Evolutionary conservation across 2,113 vertebrate genomes (phyloP), one percentile per base, ranked within the genome.

Genomic region (Pollachius pollachius): DNA sequence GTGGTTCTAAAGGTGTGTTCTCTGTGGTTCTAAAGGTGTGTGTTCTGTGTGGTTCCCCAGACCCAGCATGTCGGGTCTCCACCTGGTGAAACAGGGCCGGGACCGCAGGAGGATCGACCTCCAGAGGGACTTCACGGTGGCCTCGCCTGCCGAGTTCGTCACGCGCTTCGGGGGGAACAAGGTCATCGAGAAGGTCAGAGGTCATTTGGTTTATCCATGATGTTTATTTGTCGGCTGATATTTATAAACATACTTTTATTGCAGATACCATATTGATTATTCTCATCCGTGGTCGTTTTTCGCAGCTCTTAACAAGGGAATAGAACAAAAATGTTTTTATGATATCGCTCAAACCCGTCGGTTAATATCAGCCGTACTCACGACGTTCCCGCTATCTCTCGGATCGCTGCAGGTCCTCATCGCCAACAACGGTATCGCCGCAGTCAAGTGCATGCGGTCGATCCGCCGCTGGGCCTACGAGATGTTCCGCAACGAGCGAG

Each of bases 381-480:
- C 30, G 4, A 6, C 4, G 1, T 34, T 34, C 30, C 30, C 6
- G 30, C 30, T 48, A 7, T 61, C 16, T 76, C 4, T 37, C 56
- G 71, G 65, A 7, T 52, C 23, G 5, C 77, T 11, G 37, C 1
- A 99, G 97, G 97, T 99, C n/a, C 95, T 99, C 67, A 99, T 99
- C 69, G 97, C 97, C 61, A 99, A 99, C 73, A 99, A 99, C 37
- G 97, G 97, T 60, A 99, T 99, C n/a, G 97, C 97, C 18, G 97
- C 97, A 0, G 97, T 99, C 68, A 99, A 99, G 77, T 99, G 97
- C 84, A 99, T 99, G 97, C 88, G 97, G n/a, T 99, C 97, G 71
- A 99, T 99, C 79, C 94, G 97, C 1, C 94, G 97, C 67, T 99
- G 97, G 97, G 94, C 97, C 74, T 99, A 99, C 0, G 97, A 99